A percentile compares a stretch with the other conserved stretches of the same genome.
Evolutionary conservation across 2,113 vertebrate species (phyloP).

Genomic region (Varanus komodoensis): DNA sequence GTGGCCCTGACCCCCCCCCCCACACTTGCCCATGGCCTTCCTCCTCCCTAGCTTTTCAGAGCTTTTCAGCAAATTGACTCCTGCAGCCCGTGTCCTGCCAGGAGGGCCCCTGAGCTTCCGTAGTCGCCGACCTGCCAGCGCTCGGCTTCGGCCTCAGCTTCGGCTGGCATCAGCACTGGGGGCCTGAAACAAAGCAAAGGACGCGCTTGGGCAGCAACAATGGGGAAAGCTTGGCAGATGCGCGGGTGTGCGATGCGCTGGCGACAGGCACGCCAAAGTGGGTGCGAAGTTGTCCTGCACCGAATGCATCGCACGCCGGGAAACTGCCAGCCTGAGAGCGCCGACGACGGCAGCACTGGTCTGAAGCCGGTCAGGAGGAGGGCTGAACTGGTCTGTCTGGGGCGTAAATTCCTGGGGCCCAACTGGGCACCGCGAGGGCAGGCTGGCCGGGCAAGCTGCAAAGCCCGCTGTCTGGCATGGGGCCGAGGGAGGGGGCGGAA

Average conservation of each 20-base stretch:
- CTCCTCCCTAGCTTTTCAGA: not conserved
- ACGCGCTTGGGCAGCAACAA: too few relatives aligned
- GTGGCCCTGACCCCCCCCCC: not conserved
- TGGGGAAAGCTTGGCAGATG: not conserved
- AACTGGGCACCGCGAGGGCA: not conserved
- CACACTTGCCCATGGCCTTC: not conserved
- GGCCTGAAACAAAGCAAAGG: not conserved
- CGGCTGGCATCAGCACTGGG: not conserved
- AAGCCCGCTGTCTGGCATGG: not conserved
- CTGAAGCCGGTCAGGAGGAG: not conserved
- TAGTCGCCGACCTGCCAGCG: too few relatives aligned
- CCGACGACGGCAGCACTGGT: not conserved
- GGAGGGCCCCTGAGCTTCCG: too few relatives aligned
- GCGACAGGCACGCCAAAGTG: not conserved
- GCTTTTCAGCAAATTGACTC: not conserved
- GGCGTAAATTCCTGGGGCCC: not conserved
- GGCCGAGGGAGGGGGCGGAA: too few relatives aligned
- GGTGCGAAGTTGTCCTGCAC: not conserved
- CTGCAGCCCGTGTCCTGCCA: not conserved
- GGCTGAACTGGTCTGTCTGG: too few relatives aligned
- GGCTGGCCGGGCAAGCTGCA: not conserved
- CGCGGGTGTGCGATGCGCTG: too few relatives aligned
- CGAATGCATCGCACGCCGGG: too few relatives aligned
- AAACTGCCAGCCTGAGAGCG: not conserved
- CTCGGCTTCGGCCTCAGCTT: not conserved